Evolutionary conservation across 2,888 invertebrate genomes (phyloP), one percentile per base, ranked within the genome.

Genomic region (Ormyrus thymus): DNA sequence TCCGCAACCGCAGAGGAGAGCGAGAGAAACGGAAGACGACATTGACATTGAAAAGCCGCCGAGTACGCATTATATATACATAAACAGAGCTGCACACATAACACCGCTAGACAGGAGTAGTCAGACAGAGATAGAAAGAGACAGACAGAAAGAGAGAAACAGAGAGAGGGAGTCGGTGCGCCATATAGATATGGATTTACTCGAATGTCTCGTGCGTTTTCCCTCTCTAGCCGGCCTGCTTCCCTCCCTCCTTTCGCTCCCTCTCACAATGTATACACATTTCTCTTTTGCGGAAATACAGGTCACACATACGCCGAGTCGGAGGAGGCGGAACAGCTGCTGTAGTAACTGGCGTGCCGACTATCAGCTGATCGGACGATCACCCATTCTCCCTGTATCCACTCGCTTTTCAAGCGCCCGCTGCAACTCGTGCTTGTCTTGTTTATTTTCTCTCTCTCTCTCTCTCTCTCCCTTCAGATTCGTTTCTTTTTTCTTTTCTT

Each of bases 291-390:
- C 78, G 75, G 78, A 81, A 78, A 81, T 78, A 75, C 71, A 68
- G 75, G 75, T 77, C 74, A 61, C 65, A 51, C 58, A 50, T 68
- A 65, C 13, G 29, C 13, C 11, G 53, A 51, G 51, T 43, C 50
- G 70, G 70, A 66, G 29, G 66, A 13, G 56, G 58, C 46, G 48
- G 55, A 46, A 55, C 29, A 29, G 46, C 50, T 53, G 55, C 61
- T 62, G 71, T 64, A 73, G 55, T 59, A 59, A 69, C 43, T 15
- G 66, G 78, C 76, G 78, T 77, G 69, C 64, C 11, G 50, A 53
- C 70, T 77, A 81, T 78, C 81, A 81, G 81, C 81, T 81, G 81
- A 81, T 78, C 78, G 75, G 56, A 0, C 75, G 72, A 78, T 81
- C 71, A 76, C 55, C 76, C 78, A 72, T 59, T 74, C 75, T 75